These are phyloP conservation scores for Ophthalmolycus amberensis DNA, from an alignment of 2,113 vertebrate genomes.

Conservation along the genomic window DNA sequence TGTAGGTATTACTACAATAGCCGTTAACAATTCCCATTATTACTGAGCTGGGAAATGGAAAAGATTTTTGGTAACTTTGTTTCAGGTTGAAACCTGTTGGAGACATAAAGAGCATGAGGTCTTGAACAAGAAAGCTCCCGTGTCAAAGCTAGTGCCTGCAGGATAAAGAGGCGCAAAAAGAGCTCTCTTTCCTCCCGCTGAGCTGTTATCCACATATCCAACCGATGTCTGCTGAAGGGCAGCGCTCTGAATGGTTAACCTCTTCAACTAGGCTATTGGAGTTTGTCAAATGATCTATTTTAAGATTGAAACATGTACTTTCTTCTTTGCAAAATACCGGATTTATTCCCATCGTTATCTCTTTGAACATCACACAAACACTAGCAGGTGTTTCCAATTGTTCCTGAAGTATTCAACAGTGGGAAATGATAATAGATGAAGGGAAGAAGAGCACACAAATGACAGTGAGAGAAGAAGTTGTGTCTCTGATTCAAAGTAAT, in stretches of 20 bases:
- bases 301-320: constrained; percentile 15
- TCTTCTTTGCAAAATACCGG: not conserved
- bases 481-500: constrained; percentile 8
- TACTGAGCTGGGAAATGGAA: not conserved
- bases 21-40: not conserved
- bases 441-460: not conserved
- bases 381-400: not conserved
- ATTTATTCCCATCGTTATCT: constrained; percentile 11
- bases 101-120: not conserved
- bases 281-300: constrained; percentile 32
- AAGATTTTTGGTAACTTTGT: not conserved
- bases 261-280: constrained; percentile 27
- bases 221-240: constrained; percentile 21
- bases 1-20: not conserved
- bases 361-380: constrained; percentile 2
- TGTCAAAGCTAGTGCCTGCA: constrained; percentile 4
- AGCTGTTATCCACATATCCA: constrained; percentile 26
- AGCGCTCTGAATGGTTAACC: constrained; percentile 35
- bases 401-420: constrained; percentile 5
- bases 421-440: not conserved
- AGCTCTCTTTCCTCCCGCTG: not conserved
- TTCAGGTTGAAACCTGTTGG: not conserved
- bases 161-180: constrained; percentile 2
- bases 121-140: not conserved
- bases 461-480: not conserved